Evolutionary conservation across 2,113 vertebrate species (phyloP).

Genomic region (Diadophis punctatus): DNA sequence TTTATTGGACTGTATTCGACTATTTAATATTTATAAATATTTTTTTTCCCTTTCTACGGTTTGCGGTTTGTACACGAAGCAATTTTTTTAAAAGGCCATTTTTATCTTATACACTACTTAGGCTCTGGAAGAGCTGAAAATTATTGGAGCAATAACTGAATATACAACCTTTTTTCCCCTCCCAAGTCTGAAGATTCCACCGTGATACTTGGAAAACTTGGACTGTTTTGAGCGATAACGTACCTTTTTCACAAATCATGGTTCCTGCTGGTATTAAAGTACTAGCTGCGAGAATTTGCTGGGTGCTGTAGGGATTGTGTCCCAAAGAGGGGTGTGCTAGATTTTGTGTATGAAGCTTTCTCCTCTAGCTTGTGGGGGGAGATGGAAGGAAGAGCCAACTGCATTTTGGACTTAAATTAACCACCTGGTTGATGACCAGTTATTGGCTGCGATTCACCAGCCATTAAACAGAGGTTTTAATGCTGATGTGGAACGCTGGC

Average conservation of each 20-base stretch:
- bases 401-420: not conserved
- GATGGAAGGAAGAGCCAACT: not conserved
- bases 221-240: slow-evolving; percentile 52
- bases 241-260: slow-evolving; percentile 39
- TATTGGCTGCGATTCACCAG: not conserved
- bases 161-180: slow-evolving; percentile 38
- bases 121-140: slow-evolving; percentile 42
- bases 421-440: not conserved
- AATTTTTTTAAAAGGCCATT: slow-evolving; percentile 53
- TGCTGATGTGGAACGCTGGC: not conserved
- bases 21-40: slow-evolving; percentile 57
- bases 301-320: not conserved
- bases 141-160: slow-evolving; percentile 58
- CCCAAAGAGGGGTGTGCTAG: slow-evolving; percentile 22
- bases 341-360: slow-evolving; percentile 20
- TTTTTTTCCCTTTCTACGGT: slow-evolving; percentile 53
- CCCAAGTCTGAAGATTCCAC: slow-evolving; percentile 37
- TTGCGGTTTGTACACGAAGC: slow-evolving; percentile 61
- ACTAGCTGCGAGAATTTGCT: slow-evolving; percentile 21
- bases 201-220: slow-evolving; percentile 48
- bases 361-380: slow-evolving; percentile 20
- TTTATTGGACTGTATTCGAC: slow-evolving; percentile 60
- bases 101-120: slow-evolving; percentile 48
- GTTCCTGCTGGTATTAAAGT: slow-evolving; percentile 43
- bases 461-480: not conserved